Evolutionary conservation across 2,888 invertebrate genomes (phyloP).

Genomic region (Diarsia dahlii): DNA sequence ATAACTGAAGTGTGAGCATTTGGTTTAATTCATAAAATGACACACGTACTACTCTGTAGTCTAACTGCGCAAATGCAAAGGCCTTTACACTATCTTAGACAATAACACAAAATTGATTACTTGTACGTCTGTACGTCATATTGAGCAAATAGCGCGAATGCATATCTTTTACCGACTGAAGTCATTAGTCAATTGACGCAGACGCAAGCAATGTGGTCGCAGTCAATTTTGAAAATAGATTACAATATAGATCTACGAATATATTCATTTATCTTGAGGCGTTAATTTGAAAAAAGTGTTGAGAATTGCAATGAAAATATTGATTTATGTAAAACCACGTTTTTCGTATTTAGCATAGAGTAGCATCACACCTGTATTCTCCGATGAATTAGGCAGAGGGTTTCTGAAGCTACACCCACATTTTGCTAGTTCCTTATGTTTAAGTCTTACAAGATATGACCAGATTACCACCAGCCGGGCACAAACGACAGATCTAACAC

Average conservation of each 20-base stretch:
- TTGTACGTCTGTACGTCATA: slow-evolving; percentile 19
- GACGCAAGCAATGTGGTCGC: slow-evolving; percentile 14
- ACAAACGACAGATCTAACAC: no score
- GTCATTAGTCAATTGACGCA: slow-evolving; percentile 41
- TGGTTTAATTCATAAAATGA: not conserved
- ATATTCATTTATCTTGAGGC: not conserved
- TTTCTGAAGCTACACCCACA: no score
- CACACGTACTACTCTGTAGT: not conserved
- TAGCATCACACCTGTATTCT: no score
- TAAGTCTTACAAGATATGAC: no score
- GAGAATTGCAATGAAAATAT: not conserved
- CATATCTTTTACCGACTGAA: slow-evolving; percentile 20
- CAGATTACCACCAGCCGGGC: no score
- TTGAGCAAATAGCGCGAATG: slow-evolving; percentile 33
- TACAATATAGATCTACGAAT: not conserved
- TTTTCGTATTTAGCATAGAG: no score
- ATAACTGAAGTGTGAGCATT: not conserved
- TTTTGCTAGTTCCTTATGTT: no score
- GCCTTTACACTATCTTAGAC: slow-evolving; percentile 19
- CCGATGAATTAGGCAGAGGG: no score
- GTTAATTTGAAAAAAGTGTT: slow-evolving; percentile 7
- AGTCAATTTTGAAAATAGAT: slow-evolving; percentile 53
- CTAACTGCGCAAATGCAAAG: slow-evolving; percentile 21
- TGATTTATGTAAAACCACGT: not conserved
- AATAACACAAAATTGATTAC: slow-evolving; percentile 27